phyloP scores from a whole-genome alignment of 2,888 invertebrate species.

The Apotomis turbidana region DNA sequence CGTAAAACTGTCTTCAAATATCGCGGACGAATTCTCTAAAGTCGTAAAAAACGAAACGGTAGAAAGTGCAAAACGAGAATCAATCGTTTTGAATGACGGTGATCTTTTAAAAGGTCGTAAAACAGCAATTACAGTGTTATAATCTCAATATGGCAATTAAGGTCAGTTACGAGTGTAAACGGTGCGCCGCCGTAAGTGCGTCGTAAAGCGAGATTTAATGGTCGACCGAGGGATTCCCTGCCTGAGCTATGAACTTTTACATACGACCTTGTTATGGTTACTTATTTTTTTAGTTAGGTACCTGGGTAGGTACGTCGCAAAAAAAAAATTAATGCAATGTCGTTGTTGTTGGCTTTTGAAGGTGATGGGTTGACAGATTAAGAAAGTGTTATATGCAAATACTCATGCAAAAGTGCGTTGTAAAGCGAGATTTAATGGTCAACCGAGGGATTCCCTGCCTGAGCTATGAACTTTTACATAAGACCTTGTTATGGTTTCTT shows the following conservation, averaged over 20 bases:
- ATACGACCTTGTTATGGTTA: slow-evolving; percentile 25
- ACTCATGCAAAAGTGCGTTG: too few species aligned
- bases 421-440: too few species aligned
- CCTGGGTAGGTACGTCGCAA: too few species aligned
- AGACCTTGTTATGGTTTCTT: too few species aligned
- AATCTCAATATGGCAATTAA: slow-evolving; percentile 80
- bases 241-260: slow-evolving; percentile 43
- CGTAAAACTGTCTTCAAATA: too few species aligned
- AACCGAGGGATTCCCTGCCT: too few species aligned
- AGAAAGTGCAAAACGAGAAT: slow-evolving; percentile 49
- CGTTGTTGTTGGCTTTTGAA: too few species aligned
- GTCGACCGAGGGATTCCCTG: slow-evolving; percentile 67
- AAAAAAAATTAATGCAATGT: too few species aligned
- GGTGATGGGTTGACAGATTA: too few species aligned
- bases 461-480: too few species aligned
- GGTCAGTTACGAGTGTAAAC: slow-evolving; percentile 73
- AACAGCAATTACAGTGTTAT: slow-evolving; percentile 67
- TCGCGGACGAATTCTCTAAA: background rate
- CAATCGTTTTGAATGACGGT: slow-evolving; percentile 55
- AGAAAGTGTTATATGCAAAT: too few species aligned
- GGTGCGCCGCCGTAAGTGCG: slow-evolving; percentile 62
- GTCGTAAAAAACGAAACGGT: background rate
- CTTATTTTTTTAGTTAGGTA: too few species aligned
- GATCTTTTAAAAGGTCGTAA: slow-evolving; percentile 60
- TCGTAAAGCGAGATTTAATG: slow-evolving; percentile 78